Conservation (phyloP, 2,888 invertebrate genomes). For the Plusia festucae region DNA sequence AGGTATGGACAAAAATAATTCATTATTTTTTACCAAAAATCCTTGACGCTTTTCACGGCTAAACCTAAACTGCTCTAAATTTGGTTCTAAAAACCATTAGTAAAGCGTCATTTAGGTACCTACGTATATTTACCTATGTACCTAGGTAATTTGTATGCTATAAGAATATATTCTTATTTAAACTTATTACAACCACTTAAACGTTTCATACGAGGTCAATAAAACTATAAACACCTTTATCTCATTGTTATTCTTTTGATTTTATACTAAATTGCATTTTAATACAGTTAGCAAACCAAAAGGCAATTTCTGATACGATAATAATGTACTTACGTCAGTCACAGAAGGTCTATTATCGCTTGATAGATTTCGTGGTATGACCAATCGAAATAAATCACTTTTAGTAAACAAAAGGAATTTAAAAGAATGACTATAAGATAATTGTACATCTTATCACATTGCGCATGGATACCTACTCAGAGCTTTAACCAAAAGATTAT, state of each 20-base stretch:
- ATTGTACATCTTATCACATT: neutral
- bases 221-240: conserved; percentile 37
- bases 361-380: conserved; percentile 6
- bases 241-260: conserved; percentile 40
- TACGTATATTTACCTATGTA: too few species aligned
- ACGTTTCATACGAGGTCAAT: conserved; percentile 39
- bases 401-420: neutral
- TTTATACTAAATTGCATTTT: conserved; percentile 20
- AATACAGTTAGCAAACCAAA: conserved; percentile 9
- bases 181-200: conserved; percentile 11
- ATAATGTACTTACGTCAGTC: conserved; percentile 25
- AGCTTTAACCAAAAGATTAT: neutral
- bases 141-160: neutral
- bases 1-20: too few species aligned
- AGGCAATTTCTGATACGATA: neutral
- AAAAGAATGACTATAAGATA: neutral
- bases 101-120: too few species aligned
- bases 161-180: conserved; percentile 26
- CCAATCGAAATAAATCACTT: conserved; percentile 9
- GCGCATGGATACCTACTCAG: neutral
- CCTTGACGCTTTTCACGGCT: too few species aligned
- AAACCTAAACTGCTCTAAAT: too few species aligned
- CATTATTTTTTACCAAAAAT: too few species aligned
- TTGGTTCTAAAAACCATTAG: too few species aligned
- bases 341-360: neutral